These are phyloP conservation scores for Mormyrus lacerda DNA, from an alignment of 2,113 vertebrate genomes.

Conservation along the genomic window DNA sequence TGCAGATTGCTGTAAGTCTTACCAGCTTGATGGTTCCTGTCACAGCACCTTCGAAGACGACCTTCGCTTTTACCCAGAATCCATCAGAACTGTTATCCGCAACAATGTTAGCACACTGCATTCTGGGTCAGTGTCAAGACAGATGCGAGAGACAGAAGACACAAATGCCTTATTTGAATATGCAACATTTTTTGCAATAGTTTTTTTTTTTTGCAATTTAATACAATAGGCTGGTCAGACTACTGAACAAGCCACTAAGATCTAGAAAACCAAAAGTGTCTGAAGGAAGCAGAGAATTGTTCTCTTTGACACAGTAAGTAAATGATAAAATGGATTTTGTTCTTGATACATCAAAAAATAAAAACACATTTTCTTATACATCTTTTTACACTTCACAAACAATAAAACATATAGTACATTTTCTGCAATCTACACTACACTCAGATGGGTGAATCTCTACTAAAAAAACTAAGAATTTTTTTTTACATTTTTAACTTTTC, in stretches of 20 bases:
- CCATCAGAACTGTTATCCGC: constrained; percentile 39
- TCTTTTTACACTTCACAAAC: background rate
- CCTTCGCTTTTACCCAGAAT: constrained; percentile 48
- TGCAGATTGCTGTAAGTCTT: constrained; percentile 13
- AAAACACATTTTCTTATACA: background rate
- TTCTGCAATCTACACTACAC: background rate
- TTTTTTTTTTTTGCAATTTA: background rate
- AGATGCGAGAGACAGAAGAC: background rate
- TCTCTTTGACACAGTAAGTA: background rate
- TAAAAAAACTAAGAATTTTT: background rate
- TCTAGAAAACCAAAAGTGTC: background rate
- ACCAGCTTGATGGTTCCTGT: constrained; percentile 58
- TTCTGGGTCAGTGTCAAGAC: constrained; percentile 37
- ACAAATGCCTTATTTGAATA: background rate
- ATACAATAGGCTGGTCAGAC: background rate
- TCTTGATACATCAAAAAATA: background rate
- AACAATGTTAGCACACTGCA: constrained; percentile 53
- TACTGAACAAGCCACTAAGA: background rate
- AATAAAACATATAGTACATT: background rate
- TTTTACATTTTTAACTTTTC: background rate
- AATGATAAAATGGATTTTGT: background rate
- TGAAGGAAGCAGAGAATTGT: background rate
- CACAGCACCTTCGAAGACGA: constrained; percentile 44
- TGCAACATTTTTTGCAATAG: background rate
- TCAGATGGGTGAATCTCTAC: background rate